Conservation (phyloP, 2,797 vertebrate species). For the Poeciliopsis infans region DNA sequence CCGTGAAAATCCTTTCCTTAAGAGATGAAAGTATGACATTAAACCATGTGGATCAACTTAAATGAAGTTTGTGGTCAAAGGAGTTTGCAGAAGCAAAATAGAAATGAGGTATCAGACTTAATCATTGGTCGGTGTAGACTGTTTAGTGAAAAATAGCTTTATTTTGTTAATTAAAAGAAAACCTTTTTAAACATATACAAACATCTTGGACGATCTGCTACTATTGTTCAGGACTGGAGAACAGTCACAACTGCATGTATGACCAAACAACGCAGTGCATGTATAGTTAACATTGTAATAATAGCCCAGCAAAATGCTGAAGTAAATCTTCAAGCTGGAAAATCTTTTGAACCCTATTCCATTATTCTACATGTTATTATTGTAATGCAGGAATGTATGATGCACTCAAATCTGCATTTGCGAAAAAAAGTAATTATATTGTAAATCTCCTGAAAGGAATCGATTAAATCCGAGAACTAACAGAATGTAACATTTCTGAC, state of each 20-base stretch:
- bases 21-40: background rate
- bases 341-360: background rate
- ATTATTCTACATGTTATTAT: background rate
- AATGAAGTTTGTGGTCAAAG: background rate
- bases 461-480: background rate
- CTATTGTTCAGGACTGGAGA: background rate
- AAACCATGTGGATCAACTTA: background rate
- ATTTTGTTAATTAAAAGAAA: conserved; percentile 7
- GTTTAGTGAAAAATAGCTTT: conserved; percentile 10
- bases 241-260: no score
- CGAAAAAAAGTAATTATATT: background rate
- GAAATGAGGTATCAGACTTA: background rate
- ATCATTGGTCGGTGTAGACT: background rate
- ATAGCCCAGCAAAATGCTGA: background rate
- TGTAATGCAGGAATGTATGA: background rate
- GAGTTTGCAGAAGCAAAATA: background rate
- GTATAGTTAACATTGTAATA: background rate
- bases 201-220: background rate
- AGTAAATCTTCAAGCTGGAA: background rate
- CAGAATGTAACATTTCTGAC: background rate
- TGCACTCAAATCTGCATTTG: background rate
- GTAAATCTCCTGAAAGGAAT: background rate
- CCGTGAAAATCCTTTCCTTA: background rate
- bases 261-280: background rate
- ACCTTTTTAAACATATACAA: background rate